Conservation (phyloP, 2,113 vertebrate genomes). For the Sturnus vulgaris region DNA sequence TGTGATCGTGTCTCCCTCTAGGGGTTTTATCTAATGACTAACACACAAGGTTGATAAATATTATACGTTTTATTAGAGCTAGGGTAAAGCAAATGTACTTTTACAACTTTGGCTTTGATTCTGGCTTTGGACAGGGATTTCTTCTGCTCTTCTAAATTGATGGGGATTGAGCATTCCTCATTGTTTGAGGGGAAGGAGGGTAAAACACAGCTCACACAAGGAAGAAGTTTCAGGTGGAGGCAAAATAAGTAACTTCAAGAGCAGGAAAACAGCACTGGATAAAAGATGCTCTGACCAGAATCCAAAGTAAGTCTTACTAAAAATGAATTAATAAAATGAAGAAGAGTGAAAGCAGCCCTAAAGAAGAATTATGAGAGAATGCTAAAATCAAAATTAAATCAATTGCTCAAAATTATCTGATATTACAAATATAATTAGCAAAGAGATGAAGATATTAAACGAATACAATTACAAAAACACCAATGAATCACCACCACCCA, state of each 20-base stretch:
- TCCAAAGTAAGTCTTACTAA: not conserved
- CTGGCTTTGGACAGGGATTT: not conserved
- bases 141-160: not conserved
- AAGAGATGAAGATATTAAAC: not conserved
- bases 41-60: constrained; percentile 1
- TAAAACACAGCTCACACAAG: not conserved
- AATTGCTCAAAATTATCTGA: not conserved
- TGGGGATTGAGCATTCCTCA: not conserved
- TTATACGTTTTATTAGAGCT: not conserved
- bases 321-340: not conserved
- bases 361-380: not conserved
- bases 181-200: not conserved
- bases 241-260: not conserved
- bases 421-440: not conserved
- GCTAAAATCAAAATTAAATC: not conserved
- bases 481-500: not conserved
- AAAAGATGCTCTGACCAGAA: not conserved
- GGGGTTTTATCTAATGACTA: constrained; percentile 54
- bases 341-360: not conserved
- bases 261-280: not conserved
- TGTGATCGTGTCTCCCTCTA: constrained; percentile 57
- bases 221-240: not conserved
- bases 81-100: not conserved
- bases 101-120: not conserved
- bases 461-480: not conserved